Conservation (phyloP, 2,888 invertebrate genomes). For the Cephus nigrinus region DNA sequence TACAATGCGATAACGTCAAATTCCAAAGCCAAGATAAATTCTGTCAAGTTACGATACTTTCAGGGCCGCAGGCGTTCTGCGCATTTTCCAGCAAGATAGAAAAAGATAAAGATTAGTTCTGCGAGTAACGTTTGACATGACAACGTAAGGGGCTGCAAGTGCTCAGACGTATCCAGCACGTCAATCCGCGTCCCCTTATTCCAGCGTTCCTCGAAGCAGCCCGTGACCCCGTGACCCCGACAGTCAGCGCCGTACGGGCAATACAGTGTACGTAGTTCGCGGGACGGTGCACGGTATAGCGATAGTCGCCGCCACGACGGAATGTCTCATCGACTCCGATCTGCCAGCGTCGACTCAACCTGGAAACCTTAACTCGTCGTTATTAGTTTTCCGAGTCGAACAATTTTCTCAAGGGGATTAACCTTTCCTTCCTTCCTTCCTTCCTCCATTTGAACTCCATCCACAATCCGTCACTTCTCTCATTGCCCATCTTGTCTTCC, state of each 20-base stretch:
- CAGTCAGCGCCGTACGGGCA: neutral
- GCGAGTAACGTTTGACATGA: conserved; percentile 27
- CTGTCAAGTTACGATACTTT: neutral
- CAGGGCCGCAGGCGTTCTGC: neutral
- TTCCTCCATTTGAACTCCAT: neutral
- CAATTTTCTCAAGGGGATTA: neutral
- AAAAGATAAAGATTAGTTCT: neutral
- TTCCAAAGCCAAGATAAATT: neutral
- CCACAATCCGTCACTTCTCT: neutral
- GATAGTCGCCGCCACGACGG: neutral
- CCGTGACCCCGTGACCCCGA: neutral
- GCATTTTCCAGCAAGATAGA: neutral
- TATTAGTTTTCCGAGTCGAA: neutral
- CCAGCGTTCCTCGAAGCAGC: neutral
- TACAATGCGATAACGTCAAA: neutral
- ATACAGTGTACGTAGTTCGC: neutral
- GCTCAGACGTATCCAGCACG: neutral
- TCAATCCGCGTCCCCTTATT: neutral
- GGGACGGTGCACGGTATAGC: neutral
- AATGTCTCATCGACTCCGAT: neutral
- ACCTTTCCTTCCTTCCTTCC: neutral
- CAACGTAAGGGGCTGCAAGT: conserved; percentile 8
- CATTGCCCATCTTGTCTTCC: neutral
- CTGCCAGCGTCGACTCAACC: neutral
- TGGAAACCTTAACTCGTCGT: neutral